phyloP scores from a whole-genome alignment of 1,140 invertebrate species.

The Aphaenogaster ashmeadi region DNA sequence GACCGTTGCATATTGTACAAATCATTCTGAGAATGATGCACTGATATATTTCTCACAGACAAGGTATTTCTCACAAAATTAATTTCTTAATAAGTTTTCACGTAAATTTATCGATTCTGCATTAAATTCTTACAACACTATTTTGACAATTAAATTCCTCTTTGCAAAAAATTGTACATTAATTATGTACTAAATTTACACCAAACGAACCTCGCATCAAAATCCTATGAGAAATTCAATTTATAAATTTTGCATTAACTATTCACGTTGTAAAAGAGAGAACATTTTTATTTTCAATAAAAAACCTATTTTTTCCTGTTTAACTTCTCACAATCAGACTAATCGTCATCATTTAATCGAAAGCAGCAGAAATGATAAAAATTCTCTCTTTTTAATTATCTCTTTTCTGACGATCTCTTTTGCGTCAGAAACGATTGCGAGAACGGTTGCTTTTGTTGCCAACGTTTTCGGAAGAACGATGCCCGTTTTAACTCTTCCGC shows the following conservation, averaged over 20 bases:
- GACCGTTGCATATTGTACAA: background rate
- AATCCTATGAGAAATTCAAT: background rate
- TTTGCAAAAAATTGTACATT: background rate
- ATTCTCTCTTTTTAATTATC: background rate
- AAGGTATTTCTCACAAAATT: background rate
- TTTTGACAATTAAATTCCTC: background rate
- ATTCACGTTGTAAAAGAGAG: background rate
- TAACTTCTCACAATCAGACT: background rate
- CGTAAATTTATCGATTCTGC: background rate
- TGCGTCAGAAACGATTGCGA: background rate
- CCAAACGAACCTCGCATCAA: background rate
- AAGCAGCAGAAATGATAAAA: background rate
- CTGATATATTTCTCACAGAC: background rate
- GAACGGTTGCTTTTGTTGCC: background rate
- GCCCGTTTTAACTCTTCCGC: slow-evolving; percentile 24
- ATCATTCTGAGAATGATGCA: background rate
- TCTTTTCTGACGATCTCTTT: background rate
- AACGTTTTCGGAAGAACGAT: slow-evolving; percentile 26
- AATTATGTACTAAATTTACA: background rate
- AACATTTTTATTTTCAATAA: slow-evolving; percentile 11
- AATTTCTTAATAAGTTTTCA: background rate
- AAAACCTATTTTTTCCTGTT: background rate
- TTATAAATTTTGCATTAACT: background rate
- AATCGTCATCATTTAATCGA: background rate
- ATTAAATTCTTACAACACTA: slow-evolving; percentile 15